Base-by-base conservation (phyloP, 2,888 invertebrate species). In the Drosophila sordidula region DNA sequence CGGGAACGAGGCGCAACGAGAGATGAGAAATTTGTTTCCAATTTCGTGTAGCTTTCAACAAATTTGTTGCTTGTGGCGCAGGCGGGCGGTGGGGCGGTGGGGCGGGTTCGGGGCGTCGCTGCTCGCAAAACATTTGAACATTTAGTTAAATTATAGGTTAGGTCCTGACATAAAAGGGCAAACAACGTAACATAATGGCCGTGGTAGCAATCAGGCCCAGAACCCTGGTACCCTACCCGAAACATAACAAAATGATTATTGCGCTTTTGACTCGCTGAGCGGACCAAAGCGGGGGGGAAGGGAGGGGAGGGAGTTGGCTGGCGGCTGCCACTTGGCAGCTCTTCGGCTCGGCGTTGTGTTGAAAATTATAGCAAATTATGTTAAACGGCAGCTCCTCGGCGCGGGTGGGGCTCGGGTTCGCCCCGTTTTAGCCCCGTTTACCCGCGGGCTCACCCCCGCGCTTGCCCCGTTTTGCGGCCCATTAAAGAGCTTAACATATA, bases 281-380 rank as follows among this genome's bases (percentile, higher is more conserved):
- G 59, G 18, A 18, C 18, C 1, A 18, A 18, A 18, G 18, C 18
- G 46, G n/a, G 47, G 6, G 0, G 18, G 32, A 3, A 44, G 18
- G 12, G 22, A 55, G 49, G 61, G 41, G 61, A 61, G 42, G 14
- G 42, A 42, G 52, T 11, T 14, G 14, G 44, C 42, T 36, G 62
- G 54, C 52, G 54, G 54, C 67, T 66, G 76, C 78, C 74, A 78
- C 81, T 78, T 78, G 78, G 74, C 74, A 77, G 73, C 69, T 77
- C 65, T 50, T 59, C 63, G 63, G 59, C 61, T 62, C 46, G 73
- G 78, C 84, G 71, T 84, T 89, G 79, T 81, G 85, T 85, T 85
- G 85, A 82, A 91, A 91, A 91, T 91, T 91, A 91, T 89, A 86
- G 86, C 87, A 91, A 91, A 91, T 91, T 91, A 91, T 89, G 84